phyloP scores from a whole-genome alignment of 2,113 vertebrate species.

The Astatotilapia flaviijosephi region DNA sequence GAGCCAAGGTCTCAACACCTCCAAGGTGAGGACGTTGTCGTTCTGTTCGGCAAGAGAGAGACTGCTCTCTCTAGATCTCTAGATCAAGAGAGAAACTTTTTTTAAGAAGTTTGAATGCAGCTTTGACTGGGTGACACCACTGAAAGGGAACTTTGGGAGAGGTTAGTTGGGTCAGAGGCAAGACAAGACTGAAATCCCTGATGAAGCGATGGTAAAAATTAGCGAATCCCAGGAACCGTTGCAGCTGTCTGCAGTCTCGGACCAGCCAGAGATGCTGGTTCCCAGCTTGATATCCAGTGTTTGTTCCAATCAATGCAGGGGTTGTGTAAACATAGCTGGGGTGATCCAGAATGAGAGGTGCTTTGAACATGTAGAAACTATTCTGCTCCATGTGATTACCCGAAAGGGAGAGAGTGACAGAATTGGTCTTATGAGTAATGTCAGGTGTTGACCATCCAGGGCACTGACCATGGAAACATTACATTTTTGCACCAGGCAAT shows the following conservation, averaged over 20 bases:
- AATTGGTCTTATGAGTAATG: background rate
- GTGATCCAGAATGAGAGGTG: background rate
- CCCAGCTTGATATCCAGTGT: background rate
- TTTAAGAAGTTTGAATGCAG: too few species aligned
- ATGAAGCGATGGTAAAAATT: background rate
- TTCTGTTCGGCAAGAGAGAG: too few species aligned
- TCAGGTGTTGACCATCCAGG: background rate
- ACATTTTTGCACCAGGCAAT: rapidly evolving
- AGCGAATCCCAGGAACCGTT: background rate
- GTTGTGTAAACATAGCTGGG: background rate
- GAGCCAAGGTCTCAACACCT: too few species aligned
- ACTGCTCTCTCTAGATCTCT: too few species aligned
- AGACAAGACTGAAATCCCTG: too few species aligned
- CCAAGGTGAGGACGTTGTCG: too few species aligned
- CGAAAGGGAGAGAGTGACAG: background rate
- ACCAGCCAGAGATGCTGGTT: background rate
- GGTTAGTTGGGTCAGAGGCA: too few species aligned
- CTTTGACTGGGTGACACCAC: too few species aligned
- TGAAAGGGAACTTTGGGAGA: too few species aligned
- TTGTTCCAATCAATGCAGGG: background rate
- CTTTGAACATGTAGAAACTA: background rate
- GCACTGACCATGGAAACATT: background rate
- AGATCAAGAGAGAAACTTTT: too few species aligned
- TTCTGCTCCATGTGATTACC: background rate
- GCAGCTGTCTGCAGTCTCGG: background rate